A percentile compares a stretch with the other conserved stretches of the same genome.
Evolutionary conservation across 2,888 invertebrate species (phyloP).

Genomic region (Drosophila pseudotalamancana): DNA sequence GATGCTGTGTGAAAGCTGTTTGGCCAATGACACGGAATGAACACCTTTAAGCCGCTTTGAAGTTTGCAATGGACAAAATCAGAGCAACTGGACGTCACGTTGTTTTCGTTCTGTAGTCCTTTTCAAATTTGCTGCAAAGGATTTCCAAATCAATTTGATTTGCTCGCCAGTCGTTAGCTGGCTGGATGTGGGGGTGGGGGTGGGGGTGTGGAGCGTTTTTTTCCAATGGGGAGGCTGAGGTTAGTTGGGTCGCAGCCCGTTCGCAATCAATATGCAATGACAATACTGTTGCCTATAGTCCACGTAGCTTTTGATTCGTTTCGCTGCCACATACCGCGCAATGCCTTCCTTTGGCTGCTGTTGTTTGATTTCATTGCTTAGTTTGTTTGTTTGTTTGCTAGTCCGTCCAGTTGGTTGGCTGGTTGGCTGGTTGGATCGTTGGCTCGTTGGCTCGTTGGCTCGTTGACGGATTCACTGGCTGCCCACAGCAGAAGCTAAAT

Average conservation of each 20-base stretch:
- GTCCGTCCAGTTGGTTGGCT: not conserved
- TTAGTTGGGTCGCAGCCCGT: constrained; percentile 22
- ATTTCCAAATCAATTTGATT: constrained; percentile 74
- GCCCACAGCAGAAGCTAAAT: constrained; percentile 48
- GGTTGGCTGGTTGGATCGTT: constrained; percentile 15
- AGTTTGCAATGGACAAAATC: constrained; percentile 67
- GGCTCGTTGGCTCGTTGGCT: no score
- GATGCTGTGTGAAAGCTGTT: constrained; percentile 4
- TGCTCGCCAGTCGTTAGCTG: constrained; percentile 29
- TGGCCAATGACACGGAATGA: constrained; percentile 68
- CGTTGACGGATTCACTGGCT: no score
- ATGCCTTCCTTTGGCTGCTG: constrained; percentile 17
- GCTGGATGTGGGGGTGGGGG: not conserved
- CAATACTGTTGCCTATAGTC: constrained; percentile 61
- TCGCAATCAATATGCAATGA: constrained; percentile 65
- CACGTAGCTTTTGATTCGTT: constrained; percentile 65
- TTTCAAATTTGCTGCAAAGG: constrained; percentile 56
- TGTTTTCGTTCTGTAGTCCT: constrained; percentile 12
- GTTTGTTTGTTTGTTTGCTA: constrained; percentile 55
- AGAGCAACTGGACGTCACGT: constrained; percentile 24
- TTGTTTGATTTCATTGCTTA: constrained; percentile 68
- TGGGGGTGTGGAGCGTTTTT: not conserved
- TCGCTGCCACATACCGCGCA: constrained; percentile 37
- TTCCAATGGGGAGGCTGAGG: constrained; percentile 17
- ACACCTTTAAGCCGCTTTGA: constrained; percentile 78